Base-by-base conservation (phyloP, 2,797 vertebrate species). In the Eupleurogrammus muticus region DNA sequence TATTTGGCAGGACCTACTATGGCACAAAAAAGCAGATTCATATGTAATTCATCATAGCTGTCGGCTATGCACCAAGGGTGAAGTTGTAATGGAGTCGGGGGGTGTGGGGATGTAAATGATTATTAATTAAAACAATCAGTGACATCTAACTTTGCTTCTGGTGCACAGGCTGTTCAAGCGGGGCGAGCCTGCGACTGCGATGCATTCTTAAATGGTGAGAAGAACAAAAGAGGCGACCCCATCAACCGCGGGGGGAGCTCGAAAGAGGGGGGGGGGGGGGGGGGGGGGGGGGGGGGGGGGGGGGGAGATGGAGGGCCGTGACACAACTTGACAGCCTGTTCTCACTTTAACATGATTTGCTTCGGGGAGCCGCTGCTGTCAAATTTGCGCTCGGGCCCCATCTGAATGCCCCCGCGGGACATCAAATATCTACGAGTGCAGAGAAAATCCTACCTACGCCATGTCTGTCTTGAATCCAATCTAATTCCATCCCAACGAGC, bases 291-390 rank as follows among this genome's bases (percentile, higher is more conserved):
- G 69, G 53, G 55, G 58, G 76, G 66, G 58, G 70, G n/a, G n/a
- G n/a, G n/a, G n/a, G 57, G 61, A 73, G 82, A 85, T 24, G 55
- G 79, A 79, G 69, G 53, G 55, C 58, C 74, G 51, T 80, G 87
- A 82, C 75, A 87, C 57, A 48, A 84, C 77, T 78, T 84, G 86
- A 91, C 88, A 85, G 77, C 53, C 81, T 82, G 86, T 87, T 90
- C 89, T 89, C 75, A 62, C 82, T 82, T 84, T 82, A 82, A 87
- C 85, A 77, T 75, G 75, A 87, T 91, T 88, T 77, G 87, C 87
- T 82, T 78, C 78, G 61, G 78, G 82, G 76, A 88, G 70, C 71
- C 2, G 53, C 62, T 66, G 81, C 82, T 87, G 89, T 92, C 87
- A 93, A 82, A 89, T 87, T 79, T 82, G 83, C 82, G 85, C 86